Evolutionary conservation across 2,888 invertebrate genomes (phyloP), one percentile per base, ranked within the genome.

Genomic region (Antheraea yamamai): DNA sequence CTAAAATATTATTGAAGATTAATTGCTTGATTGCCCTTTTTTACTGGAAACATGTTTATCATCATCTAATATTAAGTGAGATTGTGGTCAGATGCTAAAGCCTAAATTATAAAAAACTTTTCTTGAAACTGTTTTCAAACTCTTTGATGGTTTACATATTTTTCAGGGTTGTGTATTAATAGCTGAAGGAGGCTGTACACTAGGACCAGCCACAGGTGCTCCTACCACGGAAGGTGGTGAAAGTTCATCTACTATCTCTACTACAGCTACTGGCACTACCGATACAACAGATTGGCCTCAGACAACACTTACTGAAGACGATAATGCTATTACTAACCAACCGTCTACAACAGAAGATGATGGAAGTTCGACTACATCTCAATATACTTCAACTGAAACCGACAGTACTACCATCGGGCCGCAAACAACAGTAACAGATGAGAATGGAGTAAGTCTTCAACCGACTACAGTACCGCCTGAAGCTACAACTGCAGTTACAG

Each of bases 151-250:
- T 30, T 30, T 30, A 30, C 30, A 30, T 30, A 30, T 2, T 39
- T 72, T 79, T 77, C 81, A 82, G 82, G 72, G 35, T 18, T 83
- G 83, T 39, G 76, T 79, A 0, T 72, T 30, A 52, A 81, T 82
- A 64, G 75, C 78, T 0, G 81, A 83, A 77, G 84, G 83, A 12
- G 84, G 84, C 8, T 84, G 84, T 66, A 81, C 84, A 4, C 75
- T 77, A 14, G 75, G 77, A 0, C 64, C 73, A 30, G 75, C 61
- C 30, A 16, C 68, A 68, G 35, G 35, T 6, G 18, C 68, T 20
- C 16, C 68, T 8, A 39, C 39, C 4, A 70, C 68, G 4, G 68
- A 70, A 39, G 39, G 12, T 20, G 35, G n/a, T n/a, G 68, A 12
- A 7, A 39, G 20, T 10, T 39, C 66, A 35, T 4, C 10, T 4